Percentiles rank a stretch among this genome's conserved stretches.
Conservation (phyloP, 2,888 invertebrate genomes). For the Ctenicera cuprea region DNA sequence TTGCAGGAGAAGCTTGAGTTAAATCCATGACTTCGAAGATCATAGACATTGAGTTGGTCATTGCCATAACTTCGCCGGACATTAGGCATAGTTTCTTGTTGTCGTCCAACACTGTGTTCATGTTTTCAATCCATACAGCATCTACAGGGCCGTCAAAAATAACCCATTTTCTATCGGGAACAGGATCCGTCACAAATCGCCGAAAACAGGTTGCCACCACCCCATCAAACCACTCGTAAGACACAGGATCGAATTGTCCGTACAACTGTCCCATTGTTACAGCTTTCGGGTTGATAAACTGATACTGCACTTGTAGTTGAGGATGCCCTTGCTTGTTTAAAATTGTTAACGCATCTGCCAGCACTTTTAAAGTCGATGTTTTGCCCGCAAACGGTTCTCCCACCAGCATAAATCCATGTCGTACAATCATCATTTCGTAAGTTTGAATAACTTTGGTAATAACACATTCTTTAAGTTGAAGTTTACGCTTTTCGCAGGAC, state of each 20-base stretch:
- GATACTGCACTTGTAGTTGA: conserved; percentile 80
- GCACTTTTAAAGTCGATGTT: conserved; percentile 84
- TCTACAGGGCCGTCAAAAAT: conserved; percentile 95
- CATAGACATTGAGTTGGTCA: conserved; percentile 88
- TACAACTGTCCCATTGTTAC: conserved; percentile 95
- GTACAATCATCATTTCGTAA: conserved; percentile 95
- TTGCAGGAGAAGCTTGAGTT: conserved; percentile 89
- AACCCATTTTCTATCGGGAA: conserved; percentile 90
- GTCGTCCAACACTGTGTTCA: conserved; percentile 92
- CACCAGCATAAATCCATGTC: conserved; percentile 95
- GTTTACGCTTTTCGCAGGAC: conserved; percentile 79
- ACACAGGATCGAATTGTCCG: conserved; percentile 90
- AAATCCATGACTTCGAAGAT: conserved; percentile 93
- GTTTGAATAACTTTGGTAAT: conserved; percentile 91
- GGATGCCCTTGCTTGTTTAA: conserved; percentile 79
- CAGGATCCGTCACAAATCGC: conserved; percentile 83
- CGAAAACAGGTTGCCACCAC: conserved; percentile 89
- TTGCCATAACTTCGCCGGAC: conserved; percentile 91
- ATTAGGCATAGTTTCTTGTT: conserved; percentile 91
- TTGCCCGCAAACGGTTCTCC: conserved; percentile 91
- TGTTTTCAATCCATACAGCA: conserved; percentile 93
- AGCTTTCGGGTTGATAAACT: conserved; percentile 93
- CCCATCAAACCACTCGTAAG: conserved; percentile 94
- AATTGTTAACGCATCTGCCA: conserved; percentile 84
- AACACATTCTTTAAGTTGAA: conserved; percentile 87